Evolutionary conservation across 1,140 invertebrate species (phyloP).

Genomic region (Thrips palmi): DNA sequence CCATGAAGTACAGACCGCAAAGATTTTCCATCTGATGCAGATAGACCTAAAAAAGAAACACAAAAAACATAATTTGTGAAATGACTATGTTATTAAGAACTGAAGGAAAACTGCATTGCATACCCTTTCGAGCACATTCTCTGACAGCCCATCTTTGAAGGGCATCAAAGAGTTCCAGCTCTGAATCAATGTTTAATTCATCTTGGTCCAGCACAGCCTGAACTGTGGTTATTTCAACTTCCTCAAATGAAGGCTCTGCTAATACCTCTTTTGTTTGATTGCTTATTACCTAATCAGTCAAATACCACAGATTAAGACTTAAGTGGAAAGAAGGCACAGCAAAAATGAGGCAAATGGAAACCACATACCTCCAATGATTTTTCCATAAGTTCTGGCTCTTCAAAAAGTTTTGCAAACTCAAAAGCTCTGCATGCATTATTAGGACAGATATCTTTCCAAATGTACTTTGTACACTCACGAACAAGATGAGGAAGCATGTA

Average conservation of each 20-base stretch:
- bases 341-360: background rate
- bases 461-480: constrained; percentile 56
- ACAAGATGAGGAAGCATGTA: constrained; percentile 69
- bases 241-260: constrained; percentile 50
- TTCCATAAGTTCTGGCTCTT: constrained; percentile 57
- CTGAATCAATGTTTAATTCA: constrained; percentile 46
- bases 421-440: constrained; percentile 66
- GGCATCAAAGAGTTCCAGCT: constrained; percentile 55
- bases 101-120: background rate
- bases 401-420: constrained; percentile 68
- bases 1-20: constrained; percentile 28
- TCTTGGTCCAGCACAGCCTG: constrained; percentile 54
- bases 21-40: constrained; percentile 20
- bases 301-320: background rate
- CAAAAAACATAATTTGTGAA: background rate
- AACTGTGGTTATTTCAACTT: constrained; percentile 51
- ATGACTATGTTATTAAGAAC: background rate
- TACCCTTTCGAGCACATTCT: constrained; percentile 20
- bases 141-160: constrained; percentile 40
- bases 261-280: constrained; percentile 50
- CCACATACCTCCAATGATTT: constrained; percentile 48
- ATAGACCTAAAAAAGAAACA: background rate
- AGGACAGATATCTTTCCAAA: constrained; percentile 58
- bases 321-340: background rate
- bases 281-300: constrained; percentile 10